Percentiles rank a stretch among this genome's conserved stretches.
Conservation (phyloP, 2,113 vertebrate genomes). For the Reinhardtius hippoglossoides region DNA sequence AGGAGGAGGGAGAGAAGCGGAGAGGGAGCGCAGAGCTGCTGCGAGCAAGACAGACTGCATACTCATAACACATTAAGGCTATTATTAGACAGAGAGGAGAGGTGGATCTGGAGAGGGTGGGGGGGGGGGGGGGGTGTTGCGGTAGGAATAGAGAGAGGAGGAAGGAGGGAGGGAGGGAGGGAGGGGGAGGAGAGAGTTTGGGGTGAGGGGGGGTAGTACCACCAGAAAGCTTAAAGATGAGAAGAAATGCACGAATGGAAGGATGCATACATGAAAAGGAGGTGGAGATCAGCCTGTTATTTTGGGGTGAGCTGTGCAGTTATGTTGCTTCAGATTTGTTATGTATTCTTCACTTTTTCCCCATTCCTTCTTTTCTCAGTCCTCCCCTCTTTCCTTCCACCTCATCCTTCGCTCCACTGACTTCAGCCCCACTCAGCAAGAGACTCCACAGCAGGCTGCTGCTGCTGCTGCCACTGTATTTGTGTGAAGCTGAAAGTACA, state of each 20-base stretch:
- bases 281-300: conserved; percentile 43
- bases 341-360: conserved; percentile 47
- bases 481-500: too few species aligned
- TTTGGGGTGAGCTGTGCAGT: conserved; percentile 26
- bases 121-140: conserved; percentile 40
- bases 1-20: not conserved
- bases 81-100: conserved; percentile 73
- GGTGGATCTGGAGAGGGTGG: conserved; percentile 14
- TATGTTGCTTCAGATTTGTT: conserved; percentile 60
- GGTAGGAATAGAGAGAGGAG: conserved; percentile 5
- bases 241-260: not conserved
- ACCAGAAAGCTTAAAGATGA: conserved; percentile 12
- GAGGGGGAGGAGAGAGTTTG: not conserved
- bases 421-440: conserved; percentile 46
- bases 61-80: conserved; percentile 71
- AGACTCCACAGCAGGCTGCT: conserved; percentile 33
- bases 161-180: not conserved
- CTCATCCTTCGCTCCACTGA: conserved; percentile 64
- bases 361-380: not conserved
- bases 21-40: conserved; percentile 43
- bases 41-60: conserved; percentile 55
- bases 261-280: conserved; percentile 20
- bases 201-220: conserved; percentile 7
- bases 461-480: not conserved
- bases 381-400: conserved; percentile 30